Percentiles rank a stretch among this genome's conserved stretches.
These are phyloP conservation scores for Gambusia affinis DNA, from an alignment of 2,113 vertebrate genomes.

Conservation along the genomic window DNA sequence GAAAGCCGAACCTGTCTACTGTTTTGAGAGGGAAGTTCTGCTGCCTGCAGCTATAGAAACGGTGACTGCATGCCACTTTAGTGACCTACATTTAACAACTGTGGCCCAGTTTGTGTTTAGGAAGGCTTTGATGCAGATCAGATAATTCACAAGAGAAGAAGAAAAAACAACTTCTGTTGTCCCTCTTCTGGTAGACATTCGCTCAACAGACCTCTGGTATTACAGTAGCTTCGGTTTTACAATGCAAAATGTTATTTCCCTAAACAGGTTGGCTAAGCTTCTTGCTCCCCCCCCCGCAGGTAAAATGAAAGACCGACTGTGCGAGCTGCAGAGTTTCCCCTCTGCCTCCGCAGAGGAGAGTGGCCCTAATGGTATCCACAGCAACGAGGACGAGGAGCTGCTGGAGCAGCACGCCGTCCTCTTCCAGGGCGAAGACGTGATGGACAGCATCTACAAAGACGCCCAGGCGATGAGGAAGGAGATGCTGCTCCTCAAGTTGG, in stretches of 20 bases:
- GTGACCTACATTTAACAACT: neutral
- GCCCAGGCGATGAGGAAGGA: conserved; percentile 86
- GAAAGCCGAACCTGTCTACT: neutral
- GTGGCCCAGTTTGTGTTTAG: neutral
- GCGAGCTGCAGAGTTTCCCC: conserved; percentile 79
- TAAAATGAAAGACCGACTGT: conserved; percentile 91
- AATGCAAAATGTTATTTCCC: neutral
- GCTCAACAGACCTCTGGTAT: neutral
- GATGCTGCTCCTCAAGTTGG: conserved; percentile 81
- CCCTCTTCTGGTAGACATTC: neutral
- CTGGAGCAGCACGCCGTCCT: conserved; percentile 72
- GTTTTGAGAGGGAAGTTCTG: neutral
- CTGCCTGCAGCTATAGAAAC: neutral
- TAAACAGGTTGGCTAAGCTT: neutral
- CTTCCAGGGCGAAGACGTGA: conserved; percentile 87
- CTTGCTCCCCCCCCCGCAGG: conserved; percentile 68
- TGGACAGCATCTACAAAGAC: conserved; percentile 86
- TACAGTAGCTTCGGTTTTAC: neutral
- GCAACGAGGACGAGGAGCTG: conserved; percentile 49
- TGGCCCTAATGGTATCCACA: neutral
- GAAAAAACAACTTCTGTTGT: neutral
- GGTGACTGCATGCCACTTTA: neutral
- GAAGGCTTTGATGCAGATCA: neutral
- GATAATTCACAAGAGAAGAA: neutral
- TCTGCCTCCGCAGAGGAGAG: conserved; percentile 62